phyloP scores from a whole-genome alignment of 2,888 invertebrate genomes.

The Peribatodes rhomboidaria region DNA sequence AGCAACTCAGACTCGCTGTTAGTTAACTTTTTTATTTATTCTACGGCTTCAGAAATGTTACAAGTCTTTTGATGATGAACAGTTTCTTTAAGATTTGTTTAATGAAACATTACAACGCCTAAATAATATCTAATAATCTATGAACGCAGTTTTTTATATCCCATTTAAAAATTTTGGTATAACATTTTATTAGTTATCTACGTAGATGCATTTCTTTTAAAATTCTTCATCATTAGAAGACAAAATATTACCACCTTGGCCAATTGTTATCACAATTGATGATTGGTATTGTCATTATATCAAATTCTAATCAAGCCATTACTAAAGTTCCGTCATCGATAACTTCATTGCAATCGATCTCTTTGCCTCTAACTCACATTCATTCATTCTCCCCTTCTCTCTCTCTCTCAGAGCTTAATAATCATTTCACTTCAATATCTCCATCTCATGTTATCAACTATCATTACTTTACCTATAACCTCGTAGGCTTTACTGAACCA shows the following conservation, averaged over 20 bases:
- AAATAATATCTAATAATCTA: background rate
- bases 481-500: constrained; percentile 86
- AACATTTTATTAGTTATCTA: background rate
- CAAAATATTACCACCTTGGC: background rate
- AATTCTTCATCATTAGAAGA: constrained; percentile 9
- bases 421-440: constrained; percentile 40
- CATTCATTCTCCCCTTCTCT: constrained; percentile 20
- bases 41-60: constrained; percentile 32
- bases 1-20: constrained; percentile 86
- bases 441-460: constrained; percentile 52
- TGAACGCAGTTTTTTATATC: background rate
- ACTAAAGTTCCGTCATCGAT: constrained; percentile 33
- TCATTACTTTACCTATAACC: constrained; percentile 68
- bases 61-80: background rate
- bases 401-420: constrained; percentile 39
- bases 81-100: background rate
- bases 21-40: constrained; percentile 60
- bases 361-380: constrained; percentile 29
- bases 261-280: background rate
- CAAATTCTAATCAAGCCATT: constrained; percentile 28
- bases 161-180: too few relatives aligned
- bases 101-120: background rate
- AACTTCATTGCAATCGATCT: constrained; percentile 30
- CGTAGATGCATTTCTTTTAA: background rate
- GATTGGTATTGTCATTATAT: background rate